These are phyloP conservation scores for Catamblyrhynchus diadema DNA, from an alignment of 2,797 vertebrate species.

Conservation along the genomic window DNA sequence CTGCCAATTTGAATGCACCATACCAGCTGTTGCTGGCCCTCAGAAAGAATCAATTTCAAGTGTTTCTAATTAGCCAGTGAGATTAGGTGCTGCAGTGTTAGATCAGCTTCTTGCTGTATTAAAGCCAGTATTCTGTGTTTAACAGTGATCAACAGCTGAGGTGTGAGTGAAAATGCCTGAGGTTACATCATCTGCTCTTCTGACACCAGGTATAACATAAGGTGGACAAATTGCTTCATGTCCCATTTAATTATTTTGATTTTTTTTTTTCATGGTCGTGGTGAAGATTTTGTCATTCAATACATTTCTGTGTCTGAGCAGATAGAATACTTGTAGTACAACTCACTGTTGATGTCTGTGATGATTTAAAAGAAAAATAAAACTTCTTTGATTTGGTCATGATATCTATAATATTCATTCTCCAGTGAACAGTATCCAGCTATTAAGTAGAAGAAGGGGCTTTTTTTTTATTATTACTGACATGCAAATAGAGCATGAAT, in stretches of 20 bases:
- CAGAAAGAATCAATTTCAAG: background rate
- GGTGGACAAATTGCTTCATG: background rate
- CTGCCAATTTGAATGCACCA: background rate
- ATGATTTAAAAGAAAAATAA: background rate
- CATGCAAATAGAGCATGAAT: background rate
- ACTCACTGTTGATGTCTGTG: background rate
- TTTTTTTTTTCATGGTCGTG: accelerated
- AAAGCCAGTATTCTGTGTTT: background rate
- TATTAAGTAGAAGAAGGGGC: background rate
- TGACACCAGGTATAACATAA: background rate
- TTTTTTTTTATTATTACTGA: background rate
- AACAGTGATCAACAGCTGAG: background rate
- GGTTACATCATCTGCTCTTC: background rate
- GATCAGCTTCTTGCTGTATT: background rate
- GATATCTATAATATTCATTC: background rate
- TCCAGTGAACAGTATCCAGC: background rate
- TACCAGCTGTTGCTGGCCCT: slow-evolving; percentile 3
- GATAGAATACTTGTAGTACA: background rate
- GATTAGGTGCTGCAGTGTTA: background rate
- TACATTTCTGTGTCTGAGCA: background rate
- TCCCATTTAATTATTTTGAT: background rate
- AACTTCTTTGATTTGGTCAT: background rate
- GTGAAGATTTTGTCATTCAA: background rate
- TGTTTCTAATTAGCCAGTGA: slow-evolving; percentile 12
- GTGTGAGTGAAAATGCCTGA: background rate